A percentile compares a stretch with the other conserved stretches of the same genome.
Evolutionary conservation across 2,888 invertebrate species (phyloP).

Genomic region (Apotomis betuletana): DNA sequence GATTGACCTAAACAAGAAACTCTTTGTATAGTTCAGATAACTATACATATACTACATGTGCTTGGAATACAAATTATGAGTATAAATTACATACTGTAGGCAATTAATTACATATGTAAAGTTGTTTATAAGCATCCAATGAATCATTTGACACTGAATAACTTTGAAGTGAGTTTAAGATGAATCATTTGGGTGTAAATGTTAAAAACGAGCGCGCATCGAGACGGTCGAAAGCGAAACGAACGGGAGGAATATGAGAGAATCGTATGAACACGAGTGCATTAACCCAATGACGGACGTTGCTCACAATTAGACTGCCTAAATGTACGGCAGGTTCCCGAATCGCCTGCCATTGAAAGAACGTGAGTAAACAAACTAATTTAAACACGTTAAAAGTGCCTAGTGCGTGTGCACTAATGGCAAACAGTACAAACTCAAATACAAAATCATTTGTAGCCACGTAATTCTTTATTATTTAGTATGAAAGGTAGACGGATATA

Average conservation of each 20-base stretch:
- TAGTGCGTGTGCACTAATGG: conserved; percentile 15
- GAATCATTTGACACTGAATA: conserved; percentile 15
- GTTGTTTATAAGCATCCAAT: not conserved
- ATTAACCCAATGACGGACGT: conserved; percentile 65
- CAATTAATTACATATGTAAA: not conserved
- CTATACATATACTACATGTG: not conserved
- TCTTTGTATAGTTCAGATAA: conserved; percentile 19
- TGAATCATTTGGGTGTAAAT: conserved; percentile 26
- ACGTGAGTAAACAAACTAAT: conserved; percentile 66
- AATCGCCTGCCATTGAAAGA: conserved; percentile 59
- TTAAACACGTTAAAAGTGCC: conserved; percentile 52
- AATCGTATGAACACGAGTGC: conserved; percentile 66
- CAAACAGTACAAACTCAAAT: conserved; percentile 9
- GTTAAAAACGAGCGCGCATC: conserved; percentile 44
- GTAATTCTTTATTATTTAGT: conserved; percentile 5
- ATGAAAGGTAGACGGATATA: conserved; percentile 18
- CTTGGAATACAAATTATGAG: not conserved
- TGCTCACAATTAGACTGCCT: conserved; percentile 66
- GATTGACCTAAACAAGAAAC: conserved; percentile 34
- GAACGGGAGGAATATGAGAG: conserved; percentile 60
- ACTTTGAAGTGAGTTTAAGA: conserved; percentile 22
- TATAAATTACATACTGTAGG: not conserved
- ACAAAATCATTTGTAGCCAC: conserved; percentile 9
- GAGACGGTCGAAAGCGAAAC: conserved; percentile 58
- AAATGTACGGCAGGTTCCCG: conserved; percentile 64